Evolutionary conservation across 92 coral and sea anemone genomes (phyloP).

Genomic region (Zoanthus solanderi): DNA sequence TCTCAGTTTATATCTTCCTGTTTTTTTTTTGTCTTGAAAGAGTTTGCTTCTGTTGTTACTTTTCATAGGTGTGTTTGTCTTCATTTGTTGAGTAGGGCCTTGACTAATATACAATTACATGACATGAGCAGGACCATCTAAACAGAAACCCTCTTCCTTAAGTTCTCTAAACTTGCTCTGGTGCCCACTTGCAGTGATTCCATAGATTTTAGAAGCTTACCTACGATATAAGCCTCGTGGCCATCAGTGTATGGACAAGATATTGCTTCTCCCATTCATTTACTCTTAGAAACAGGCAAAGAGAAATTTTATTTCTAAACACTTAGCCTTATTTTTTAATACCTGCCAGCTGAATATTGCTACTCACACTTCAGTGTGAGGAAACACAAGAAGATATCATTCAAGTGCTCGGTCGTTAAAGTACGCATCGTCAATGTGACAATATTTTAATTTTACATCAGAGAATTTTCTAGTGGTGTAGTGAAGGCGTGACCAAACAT

Average conservation of each 20-base stretch:
- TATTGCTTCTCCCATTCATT: not conserved
- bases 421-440: not conserved
- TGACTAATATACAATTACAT: no score
- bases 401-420: not conserved
- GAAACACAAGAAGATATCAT: not conserved
- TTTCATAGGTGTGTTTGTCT: not conserved
- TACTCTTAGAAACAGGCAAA: not conserved
- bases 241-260: not conserved
- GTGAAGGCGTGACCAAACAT: slow-evolving; percentile 58
- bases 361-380: not conserved
- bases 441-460: slow-evolving; percentile 27
- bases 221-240: slow-evolving; percentile 8
- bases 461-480: slow-evolving; percentile 44
- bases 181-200: not conserved
- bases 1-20: not conserved
- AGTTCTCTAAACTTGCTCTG: not conserved
- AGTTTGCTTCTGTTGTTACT: not conserved
- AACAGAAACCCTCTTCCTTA: slow-evolving; percentile 3
- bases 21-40: not conserved
- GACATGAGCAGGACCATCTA: not conserved
- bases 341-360: not conserved
- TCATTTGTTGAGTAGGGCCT: not conserved
- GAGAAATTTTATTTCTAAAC: not conserved
- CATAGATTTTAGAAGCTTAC: slow-evolving; percentile 15
- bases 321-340: not conserved